Conservation (phyloP, 2,797 vertebrate species). For the Aulostomus chinensis region DNA sequence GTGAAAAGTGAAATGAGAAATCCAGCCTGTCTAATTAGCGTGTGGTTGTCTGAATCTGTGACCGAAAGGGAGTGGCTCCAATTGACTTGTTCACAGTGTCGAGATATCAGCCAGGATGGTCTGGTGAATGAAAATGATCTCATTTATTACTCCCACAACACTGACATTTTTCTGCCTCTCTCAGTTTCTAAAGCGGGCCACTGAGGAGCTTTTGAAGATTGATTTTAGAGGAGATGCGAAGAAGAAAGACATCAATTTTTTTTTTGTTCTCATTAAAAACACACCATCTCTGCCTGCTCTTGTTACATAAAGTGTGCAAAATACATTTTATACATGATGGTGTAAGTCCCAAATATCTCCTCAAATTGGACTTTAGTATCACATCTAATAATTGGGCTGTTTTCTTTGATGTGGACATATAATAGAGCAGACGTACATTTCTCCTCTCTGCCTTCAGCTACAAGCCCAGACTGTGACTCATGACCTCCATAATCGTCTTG, state of each 20-base stretch:
- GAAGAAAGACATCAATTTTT: constrained; percentile 25
- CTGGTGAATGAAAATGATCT: constrained; percentile 53
- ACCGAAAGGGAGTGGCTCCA: constrained; percentile 48
- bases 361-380: constrained; percentile 37
- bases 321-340: too few relatives aligned
- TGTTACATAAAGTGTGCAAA: constrained; percentile 21
- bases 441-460: too few relatives aligned
- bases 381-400: constrained; percentile 31
- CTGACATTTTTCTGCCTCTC: constrained; percentile 16
- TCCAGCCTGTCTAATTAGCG: constrained; percentile 42
- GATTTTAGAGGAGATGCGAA: constrained; percentile 37
- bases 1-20: constrained; percentile 31
- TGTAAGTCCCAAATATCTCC: constrained; percentile 24
- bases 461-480: constrained; percentile 12
- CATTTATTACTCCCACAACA: constrained; percentile 41
- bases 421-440: too few relatives aligned
- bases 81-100: constrained; percentile 50
- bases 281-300: background rate
- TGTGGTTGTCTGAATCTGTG: constrained; percentile 36
- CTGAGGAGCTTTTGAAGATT: constrained; percentile 33
- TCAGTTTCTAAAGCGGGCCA: constrained; percentile 21
- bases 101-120: constrained; percentile 24
- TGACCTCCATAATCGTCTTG: constrained; percentile 38
- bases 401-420: constrained; percentile 58
- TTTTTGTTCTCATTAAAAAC: constrained; percentile 45